Conservation (phyloP, 2,888 invertebrate species). For the Drosophila mimica region DNA sequence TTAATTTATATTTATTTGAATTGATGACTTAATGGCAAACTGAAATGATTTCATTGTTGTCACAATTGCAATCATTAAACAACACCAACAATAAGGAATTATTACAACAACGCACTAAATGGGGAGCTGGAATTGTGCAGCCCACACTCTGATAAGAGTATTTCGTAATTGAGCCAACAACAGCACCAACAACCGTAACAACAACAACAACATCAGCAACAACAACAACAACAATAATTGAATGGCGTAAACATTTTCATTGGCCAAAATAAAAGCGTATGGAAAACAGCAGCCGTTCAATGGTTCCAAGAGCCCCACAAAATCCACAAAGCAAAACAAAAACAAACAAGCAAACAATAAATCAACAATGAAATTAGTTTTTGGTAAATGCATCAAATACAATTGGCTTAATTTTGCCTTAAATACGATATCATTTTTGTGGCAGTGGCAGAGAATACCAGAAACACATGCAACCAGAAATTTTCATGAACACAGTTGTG, state of each 20-base stretch:
- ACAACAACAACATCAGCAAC: slow-evolving; percentile 16
- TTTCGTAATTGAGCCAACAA: slow-evolving; percentile 47
- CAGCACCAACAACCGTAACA: slow-evolving; percentile 15
- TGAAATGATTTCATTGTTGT: slow-evolving; percentile 67
- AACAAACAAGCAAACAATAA: slow-evolving; percentile 56
- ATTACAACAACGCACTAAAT: slow-evolving; percentile 20
- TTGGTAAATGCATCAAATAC: slow-evolving; percentile 66
- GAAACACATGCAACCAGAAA: not conserved
- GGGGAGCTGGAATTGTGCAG: slow-evolving; percentile 2
- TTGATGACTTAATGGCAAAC: slow-evolving; percentile 76
- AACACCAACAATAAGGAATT: slow-evolving; percentile 55
- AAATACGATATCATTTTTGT: slow-evolving; percentile 57
- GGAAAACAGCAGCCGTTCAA: slow-evolving; percentile 11
- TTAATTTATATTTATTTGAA: slow-evolving; percentile 76
- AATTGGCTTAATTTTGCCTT: slow-evolving; percentile 63
- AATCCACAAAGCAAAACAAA: slow-evolving; percentile 33
- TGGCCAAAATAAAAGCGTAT: slow-evolving; percentile 52
- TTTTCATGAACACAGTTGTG: slow-evolving; percentile 21
- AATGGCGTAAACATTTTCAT: slow-evolving; percentile 53
- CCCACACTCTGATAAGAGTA: slow-evolving; percentile 58
- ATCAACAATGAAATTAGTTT: slow-evolving; percentile 69
- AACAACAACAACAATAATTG: slow-evolving; percentile 40
- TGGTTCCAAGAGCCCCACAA: slow-evolving; percentile 18
- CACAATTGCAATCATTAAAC: slow-evolving; percentile 70
- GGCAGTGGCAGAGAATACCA: slow-evolving; percentile 32